A percentile compares a stretch with the other conserved stretches of the same genome.
Conservation (phyloP, 2,113 vertebrate genomes). For the Oryzias woworae region DNA sequence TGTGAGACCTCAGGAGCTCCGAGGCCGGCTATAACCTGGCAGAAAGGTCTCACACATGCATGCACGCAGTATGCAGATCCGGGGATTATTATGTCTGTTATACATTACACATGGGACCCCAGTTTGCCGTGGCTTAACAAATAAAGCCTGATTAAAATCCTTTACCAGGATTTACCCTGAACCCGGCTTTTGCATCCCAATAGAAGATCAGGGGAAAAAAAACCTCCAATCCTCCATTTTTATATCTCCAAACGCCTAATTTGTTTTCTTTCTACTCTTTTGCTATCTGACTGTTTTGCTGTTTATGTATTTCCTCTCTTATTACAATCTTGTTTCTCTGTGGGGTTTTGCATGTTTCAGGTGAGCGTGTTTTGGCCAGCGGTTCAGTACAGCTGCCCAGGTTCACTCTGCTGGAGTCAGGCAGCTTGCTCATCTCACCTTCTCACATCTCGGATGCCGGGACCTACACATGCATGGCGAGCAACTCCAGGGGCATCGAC, state of each 20-base stretch:
- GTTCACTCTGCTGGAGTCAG: constrained; percentile 94
- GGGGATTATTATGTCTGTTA: constrained; percentile 36
- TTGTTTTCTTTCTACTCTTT: neutral
- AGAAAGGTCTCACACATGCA: constrained; percentile 84
- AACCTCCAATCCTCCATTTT: constrained; percentile 7
- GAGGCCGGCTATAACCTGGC: constrained; percentile 95
- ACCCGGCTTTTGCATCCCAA: constrained; percentile 32
- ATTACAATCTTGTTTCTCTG: neutral
- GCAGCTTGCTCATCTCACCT: constrained; percentile 92
- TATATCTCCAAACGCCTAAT: neutral
- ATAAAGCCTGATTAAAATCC: constrained; percentile 55
- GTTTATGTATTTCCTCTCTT: neutral
- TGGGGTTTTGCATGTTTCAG: constrained; percentile 57
- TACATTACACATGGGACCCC: constrained; percentile 34
- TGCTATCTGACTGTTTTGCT: neutral
- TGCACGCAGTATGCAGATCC: neutral
- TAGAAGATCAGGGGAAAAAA: constrained; percentile 27
- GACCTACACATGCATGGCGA: constrained; percentile 92
- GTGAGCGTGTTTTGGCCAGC: constrained; percentile 91
- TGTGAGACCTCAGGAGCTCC: constrained; percentile 96
- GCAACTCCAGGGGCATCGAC: constrained; percentile 93
- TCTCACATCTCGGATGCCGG: constrained; percentile 87
- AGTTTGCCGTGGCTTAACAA: constrained; percentile 49
- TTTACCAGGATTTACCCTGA: constrained; percentile 31
- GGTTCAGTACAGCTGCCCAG: constrained; percentile 93